A percentile compares a stretch with the other conserved stretches of the same genome.
These are phyloP conservation scores for Cephus pulcher DNA, from an alignment of 2,888 invertebrate genomes.

Conservation along the genomic window DNA sequence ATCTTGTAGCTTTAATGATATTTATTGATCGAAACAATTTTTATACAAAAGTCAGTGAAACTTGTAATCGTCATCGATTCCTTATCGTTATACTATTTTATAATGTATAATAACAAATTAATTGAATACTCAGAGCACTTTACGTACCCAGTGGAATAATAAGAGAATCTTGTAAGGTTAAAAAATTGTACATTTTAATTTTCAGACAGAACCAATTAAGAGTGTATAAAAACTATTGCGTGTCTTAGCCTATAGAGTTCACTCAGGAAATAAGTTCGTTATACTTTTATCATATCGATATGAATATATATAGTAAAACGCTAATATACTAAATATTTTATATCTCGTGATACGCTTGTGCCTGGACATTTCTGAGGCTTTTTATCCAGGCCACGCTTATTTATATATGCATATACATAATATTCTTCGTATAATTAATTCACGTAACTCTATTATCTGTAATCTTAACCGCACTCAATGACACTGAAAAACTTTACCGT, in stretches of 20 bases:
- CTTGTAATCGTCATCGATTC: conserved; percentile 26
- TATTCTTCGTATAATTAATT: conserved; percentile 27
- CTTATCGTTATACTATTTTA: conserved; percentile 29
- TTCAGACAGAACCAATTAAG: conserved; percentile 35
- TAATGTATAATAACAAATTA: conserved; percentile 33
- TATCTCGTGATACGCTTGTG: conserved; percentile 34
- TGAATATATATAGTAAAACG: conserved; percentile 37
- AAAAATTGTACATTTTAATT: conserved; percentile 12
- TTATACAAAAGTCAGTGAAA: conserved; percentile 48
- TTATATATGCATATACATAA: conserved; percentile 29
- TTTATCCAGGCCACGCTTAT: conserved; percentile 23
- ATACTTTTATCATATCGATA: conserved; percentile 29
- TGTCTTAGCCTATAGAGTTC: conserved; percentile 33
- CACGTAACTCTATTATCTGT: conserved; percentile 29
- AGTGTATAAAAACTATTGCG: conserved; percentile 42
- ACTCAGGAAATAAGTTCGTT: conserved; percentile 34
- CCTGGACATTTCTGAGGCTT: conserved; percentile 13
- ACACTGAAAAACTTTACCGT: conserved; percentile 27
- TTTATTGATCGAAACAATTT: conserved; percentile 47
- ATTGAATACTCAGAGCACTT: conserved; percentile 25
- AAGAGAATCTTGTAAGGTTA: conserved; percentile 14
- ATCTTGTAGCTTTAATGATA: background rate
- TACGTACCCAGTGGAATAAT: conserved; percentile 11
- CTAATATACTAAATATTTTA: conserved; percentile 36
- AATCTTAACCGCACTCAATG: conserved; percentile 42